Conservation (phyloP, 2,113 vertebrate genomes). For the Leiothrix lutea region DNA sequence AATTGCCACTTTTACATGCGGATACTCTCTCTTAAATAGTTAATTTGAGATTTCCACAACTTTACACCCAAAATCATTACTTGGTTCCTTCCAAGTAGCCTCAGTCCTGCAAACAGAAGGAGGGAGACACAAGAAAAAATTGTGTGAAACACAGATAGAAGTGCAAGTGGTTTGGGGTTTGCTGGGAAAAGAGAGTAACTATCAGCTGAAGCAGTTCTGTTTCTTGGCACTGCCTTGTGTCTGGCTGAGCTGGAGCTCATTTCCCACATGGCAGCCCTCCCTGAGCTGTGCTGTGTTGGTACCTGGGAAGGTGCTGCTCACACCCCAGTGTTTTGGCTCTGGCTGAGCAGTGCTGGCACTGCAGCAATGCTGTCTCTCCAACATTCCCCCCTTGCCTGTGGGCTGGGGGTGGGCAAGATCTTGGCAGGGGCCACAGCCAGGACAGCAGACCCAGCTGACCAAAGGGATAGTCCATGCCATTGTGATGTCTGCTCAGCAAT, state of each 20-base stretch:
- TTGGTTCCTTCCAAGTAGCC: neutral
- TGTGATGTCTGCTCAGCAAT: neutral
- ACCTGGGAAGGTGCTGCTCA: neutral
- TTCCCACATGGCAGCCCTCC: neutral
- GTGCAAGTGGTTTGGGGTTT: neutral
- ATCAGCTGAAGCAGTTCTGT: neutral
- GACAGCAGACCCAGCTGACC: neutral
- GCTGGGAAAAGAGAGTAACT: neutral
- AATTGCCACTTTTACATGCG: neutral
- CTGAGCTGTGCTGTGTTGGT: neutral
- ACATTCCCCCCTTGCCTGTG: neutral
- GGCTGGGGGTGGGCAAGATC: neutral
- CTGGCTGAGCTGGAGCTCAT: neutral
- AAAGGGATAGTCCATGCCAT: neutral
- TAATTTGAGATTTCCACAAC: neutral
- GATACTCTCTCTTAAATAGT: neutral
- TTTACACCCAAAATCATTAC: neutral
- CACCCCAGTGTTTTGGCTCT: neutral
- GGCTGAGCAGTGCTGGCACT: neutral
- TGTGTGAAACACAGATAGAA: neutral
- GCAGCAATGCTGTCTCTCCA: neutral
- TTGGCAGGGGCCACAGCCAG: neutral
- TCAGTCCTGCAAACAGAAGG: neutral
- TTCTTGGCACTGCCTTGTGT: too few species aligned
- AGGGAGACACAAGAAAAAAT: neutral